Evolutionary conservation across 2,888 invertebrate genomes (phyloP), one percentile per base, ranked within the genome.

Genomic region (Chamaedrilus cognettii): DNA sequence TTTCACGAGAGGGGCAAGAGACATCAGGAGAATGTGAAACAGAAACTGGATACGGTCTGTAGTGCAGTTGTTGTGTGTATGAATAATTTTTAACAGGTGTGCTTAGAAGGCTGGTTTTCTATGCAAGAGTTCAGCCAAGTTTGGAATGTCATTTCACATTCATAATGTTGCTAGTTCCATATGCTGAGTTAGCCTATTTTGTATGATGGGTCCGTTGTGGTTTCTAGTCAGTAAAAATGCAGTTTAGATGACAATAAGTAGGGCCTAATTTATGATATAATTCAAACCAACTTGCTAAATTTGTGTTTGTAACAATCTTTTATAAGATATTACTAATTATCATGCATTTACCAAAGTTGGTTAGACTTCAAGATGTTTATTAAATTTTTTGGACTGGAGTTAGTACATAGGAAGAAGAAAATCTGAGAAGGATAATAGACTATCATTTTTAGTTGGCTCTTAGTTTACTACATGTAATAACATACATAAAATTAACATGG

Each of bases 1-100:
- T 96, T 95, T 80, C 96, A 97, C 82, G 96, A 96, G 85, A 91
- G 90, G 85, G 96, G 96, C 4, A 92, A 92, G 80, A 87, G 91
- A 34, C 96, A 97, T 84, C 92, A 96, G 81, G 91, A 93, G 81
- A 94, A 91, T 89, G 94, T 96, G 33, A 89, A 91, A 67, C 92
- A 92, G 79, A 89, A 90, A 70, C 88, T 97, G 72, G 90, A 90
- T 72, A 90, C 90, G 74, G 93, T 84, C 5, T 57, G 26, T 7
- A 52, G 7, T 52, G 26, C 7, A 19, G 55, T 23, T 52, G 7
- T 52, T 52, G 19, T 23, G 26, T 7, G 7, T 19, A 23, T 52
- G 11, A 52, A 52, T 52, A 52, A 52, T 52, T 19, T 7, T 19
- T 19, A 19, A 7, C 11, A 52, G 19, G 5, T 52, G 15, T 52